These are phyloP conservation scores for Hirtodrosophila alboralis DNA, from an alignment of 2,888 invertebrate genomes.

Conservation along the genomic window DNA sequence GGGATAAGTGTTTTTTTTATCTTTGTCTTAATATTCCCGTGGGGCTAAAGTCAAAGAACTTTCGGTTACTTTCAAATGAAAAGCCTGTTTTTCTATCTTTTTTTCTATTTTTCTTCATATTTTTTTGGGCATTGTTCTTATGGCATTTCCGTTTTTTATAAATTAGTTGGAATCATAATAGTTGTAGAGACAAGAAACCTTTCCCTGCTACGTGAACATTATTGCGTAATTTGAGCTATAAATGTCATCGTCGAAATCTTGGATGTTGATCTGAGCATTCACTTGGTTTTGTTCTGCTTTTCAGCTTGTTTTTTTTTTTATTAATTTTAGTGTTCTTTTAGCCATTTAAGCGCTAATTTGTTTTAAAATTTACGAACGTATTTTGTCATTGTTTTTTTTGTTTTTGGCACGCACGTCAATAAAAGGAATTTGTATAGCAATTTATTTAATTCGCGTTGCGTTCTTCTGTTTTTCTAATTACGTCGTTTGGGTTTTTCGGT, in stretches of 20 bases:
- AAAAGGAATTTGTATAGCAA: slow-evolving; percentile 65
- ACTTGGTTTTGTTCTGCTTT: slow-evolving; percentile 18
- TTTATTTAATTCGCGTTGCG: slow-evolving; percentile 56
- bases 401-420: slow-evolving; percentile 68
- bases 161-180: slow-evolving; percentile 44
- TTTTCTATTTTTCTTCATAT: too few species aligned
- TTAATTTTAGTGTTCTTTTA: slow-evolving; percentile 11
- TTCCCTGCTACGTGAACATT: too few species aligned
- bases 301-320: slow-evolving; percentile 1
- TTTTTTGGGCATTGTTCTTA: slow-evolving; percentile 44
- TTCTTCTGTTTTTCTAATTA: slow-evolving; percentile 40
- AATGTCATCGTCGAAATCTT: slow-evolving; percentile 50
- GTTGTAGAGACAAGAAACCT: slow-evolving; percentile 11
- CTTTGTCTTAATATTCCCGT: slow-evolving; percentile 24
- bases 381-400: slow-evolving; percentile 18
- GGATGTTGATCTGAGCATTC: slow-evolving; percentile 18
- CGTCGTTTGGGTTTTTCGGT: slow-evolving; percentile 35
- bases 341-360: slow-evolving; percentile 47
- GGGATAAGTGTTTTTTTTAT: slow-evolving; percentile 17
- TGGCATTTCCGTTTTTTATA: slow-evolving; percentile 69
- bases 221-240: slow-evolving; percentile 56
- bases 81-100: too few species aligned
- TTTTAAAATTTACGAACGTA: slow-evolving; percentile 37
- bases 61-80: slow-evolving; percentile 65
- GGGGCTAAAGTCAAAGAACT: slow-evolving; percentile 66